phyloP scores from a whole-genome alignment of 2,888 invertebrate genomes.

The Polyommatus icarus region DNA sequence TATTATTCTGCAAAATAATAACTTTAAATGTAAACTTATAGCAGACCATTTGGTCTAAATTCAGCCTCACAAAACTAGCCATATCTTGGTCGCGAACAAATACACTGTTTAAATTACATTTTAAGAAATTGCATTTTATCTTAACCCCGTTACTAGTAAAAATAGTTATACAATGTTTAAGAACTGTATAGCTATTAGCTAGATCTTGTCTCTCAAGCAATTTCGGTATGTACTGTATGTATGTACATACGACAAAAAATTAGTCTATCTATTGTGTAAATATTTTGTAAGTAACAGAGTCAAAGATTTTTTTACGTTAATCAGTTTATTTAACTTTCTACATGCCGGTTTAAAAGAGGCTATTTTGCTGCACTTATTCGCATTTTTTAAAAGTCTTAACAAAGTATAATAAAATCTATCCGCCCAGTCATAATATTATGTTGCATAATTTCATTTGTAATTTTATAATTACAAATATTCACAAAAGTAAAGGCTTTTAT shows the following conservation, averaged over 20 bases:
- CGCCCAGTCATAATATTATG: not conserved
- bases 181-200: no score
- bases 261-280: no score
- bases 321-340: not conserved
- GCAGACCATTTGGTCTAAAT: not conserved
- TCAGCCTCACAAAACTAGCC: conserved; percentile 7
- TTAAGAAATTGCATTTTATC: not conserved
- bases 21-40: not conserved
- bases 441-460: no score
- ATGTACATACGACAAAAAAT: no score
- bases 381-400: not conserved
- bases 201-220: no score
- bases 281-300: no score
- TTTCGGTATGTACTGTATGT: no score
- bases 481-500: not conserved
- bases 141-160: no score
- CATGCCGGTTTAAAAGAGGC: not conserved
- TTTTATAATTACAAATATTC: not conserved
- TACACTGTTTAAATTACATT: not conserved
- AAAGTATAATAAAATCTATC: not conserved
- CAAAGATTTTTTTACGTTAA: no score
- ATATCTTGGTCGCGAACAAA: not conserved
- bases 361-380: not conserved
- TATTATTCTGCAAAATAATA: not conserved
- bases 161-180: no score